A percentile compares a stretch with the other conserved stretches of the same genome.
These are phyloP conservation scores for Drosophila gunungcola DNA, from an alignment of 1,140 invertebrate genomes.

Conservation along the genomic window DNA sequence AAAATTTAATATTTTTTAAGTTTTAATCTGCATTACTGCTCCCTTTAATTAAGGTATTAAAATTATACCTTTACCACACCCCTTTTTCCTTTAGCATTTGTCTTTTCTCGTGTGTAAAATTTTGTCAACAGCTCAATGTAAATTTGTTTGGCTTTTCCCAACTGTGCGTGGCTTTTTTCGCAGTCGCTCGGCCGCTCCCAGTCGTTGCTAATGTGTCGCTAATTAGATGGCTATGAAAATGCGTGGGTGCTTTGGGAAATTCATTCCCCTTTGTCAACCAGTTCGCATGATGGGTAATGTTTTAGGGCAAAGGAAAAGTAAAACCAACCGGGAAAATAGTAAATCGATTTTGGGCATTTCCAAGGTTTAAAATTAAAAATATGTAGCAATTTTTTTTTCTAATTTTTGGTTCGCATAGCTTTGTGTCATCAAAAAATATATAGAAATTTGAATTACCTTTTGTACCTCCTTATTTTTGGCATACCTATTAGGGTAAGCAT, in stretches of 20 bases:
- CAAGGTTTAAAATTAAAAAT: too few species aligned
- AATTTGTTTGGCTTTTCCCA: constrained; percentile 62
- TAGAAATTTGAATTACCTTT: too few species aligned
- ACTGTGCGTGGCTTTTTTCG: constrained; percentile 49
- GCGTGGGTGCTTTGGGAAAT: constrained; percentile 8
- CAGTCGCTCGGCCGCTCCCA: constrained; percentile 59
- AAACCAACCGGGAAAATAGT: too few species aligned
- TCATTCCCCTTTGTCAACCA: constrained; percentile 9
- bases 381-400: too few species aligned
- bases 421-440: too few species aligned
- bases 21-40: too few species aligned
- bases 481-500: too few species aligned
- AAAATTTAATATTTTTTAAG: too few species aligned
- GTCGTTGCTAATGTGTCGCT: constrained; percentile 64
- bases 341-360: neutral
- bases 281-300: constrained; percentile 14
- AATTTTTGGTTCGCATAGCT: too few species aligned
- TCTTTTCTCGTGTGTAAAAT: neutral
- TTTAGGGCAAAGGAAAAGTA: neutral
- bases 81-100: constrained; percentile 1
- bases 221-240: constrained; percentile 51
- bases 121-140: constrained; percentile 39
- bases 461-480: too few species aligned
- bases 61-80: neutral
- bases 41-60: too few species aligned